phyloP scores from a whole-genome alignment of 2,888 invertebrate genomes.

The Hypena proboscidalis region DNA sequence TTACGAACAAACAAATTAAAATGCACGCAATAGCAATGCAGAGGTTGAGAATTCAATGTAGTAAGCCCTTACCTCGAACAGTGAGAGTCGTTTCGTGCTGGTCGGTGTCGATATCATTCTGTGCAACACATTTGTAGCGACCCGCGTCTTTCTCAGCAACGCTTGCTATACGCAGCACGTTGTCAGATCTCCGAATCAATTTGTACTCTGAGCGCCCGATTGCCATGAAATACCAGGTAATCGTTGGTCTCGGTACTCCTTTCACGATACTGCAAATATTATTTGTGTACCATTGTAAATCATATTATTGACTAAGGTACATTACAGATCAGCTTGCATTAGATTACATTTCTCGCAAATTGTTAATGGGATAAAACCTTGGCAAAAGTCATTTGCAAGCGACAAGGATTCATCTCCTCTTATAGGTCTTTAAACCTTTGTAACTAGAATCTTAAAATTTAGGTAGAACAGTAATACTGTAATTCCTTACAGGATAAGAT shows the following conservation, averaged over 20 bases:
- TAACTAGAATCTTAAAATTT: too few species aligned
- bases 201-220: neutral
- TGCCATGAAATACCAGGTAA: constrained; percentile 19
- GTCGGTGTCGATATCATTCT: constrained; percentile 11
- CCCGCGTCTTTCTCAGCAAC: constrained; percentile 13
- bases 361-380: too few species aligned
- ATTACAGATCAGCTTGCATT: too few species aligned
- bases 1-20: too few species aligned
- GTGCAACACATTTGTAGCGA: constrained; percentile 26
- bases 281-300: neutral
- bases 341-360: too few species aligned
- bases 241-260: constrained; percentile 22
- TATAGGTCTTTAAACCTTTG: too few species aligned
- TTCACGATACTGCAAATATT: constrained; percentile 5
- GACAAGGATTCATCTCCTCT: too few species aligned
- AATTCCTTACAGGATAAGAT: neutral
- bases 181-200: neutral
- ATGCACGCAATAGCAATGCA: too few species aligned
- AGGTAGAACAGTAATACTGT: too few species aligned
- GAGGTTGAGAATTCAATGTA: too few species aligned
- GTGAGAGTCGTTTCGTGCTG: constrained; percentile 11
- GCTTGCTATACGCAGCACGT: constrained; percentile 3
- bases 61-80: constrained; percentile 39
- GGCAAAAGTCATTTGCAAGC: too few species aligned
- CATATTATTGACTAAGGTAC: too few species aligned